phyloP scores from a whole-genome alignment of 2,888 invertebrate species.

The Plagodis dolabraria region DNA sequence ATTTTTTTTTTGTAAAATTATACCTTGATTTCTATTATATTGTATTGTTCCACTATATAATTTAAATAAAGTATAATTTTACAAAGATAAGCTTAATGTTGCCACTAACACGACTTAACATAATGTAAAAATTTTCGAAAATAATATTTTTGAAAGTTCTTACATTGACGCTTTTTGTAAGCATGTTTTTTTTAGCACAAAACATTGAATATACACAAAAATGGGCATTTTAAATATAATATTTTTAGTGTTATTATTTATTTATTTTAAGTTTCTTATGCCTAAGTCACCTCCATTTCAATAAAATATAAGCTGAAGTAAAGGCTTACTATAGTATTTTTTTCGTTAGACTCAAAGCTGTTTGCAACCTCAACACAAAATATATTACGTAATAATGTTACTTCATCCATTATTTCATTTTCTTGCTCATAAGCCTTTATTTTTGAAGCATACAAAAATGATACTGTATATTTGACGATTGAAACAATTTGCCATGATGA shows the following conservation, averaged over 20 bases:
- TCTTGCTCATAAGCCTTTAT: too few species aligned
- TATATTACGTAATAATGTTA: neutral
- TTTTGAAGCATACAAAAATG: too few species aligned
- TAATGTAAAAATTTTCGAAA: constrained; percentile 60
- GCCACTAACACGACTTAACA: constrained; percentile 62
- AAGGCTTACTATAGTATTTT: constrained; percentile 7
- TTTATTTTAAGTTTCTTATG: constrained; percentile 21
- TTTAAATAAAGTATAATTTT: constrained; percentile 49
- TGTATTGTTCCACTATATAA: constrained; percentile 27
- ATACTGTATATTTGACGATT: too few species aligned
- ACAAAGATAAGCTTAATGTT: constrained; percentile 47
- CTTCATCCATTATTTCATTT: too few species aligned
- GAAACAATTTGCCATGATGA: too few species aligned
- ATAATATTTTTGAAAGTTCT: constrained; percentile 55
- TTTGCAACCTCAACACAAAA: neutral
- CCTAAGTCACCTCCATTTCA: constrained; percentile 77
- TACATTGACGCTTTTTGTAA: constrained; percentile 52
- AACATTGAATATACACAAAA: constrained; percentile 58
- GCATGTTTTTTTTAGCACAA: constrained; percentile 48
- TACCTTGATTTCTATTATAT: constrained; percentile 40
- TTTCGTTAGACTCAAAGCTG: neutral
- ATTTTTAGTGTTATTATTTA: constrained; percentile 30
- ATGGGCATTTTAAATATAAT: constrained; percentile 79
- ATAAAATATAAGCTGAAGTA: constrained; percentile 49
- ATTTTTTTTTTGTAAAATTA: constrained; percentile 49